Evolutionary conservation across 2,888 invertebrate species (phyloP).

Genomic region (Venusia cambrica): DNA sequence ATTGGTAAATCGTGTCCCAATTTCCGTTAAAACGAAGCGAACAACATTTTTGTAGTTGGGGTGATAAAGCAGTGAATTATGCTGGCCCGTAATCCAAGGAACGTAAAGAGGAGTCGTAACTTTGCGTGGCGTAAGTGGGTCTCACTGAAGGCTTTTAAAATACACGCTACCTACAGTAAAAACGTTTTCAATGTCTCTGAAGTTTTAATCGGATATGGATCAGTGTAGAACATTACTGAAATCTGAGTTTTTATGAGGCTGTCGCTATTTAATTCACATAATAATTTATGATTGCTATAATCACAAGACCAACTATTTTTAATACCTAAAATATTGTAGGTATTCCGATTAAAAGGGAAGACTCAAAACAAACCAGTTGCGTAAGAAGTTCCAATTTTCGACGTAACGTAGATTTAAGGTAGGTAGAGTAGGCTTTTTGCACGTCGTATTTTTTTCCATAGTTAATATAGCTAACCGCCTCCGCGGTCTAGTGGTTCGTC

Average conservation of each 20-base stretch:
- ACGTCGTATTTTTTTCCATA: too few species aligned
- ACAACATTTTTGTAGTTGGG: conserved; percentile 44
- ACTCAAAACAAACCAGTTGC: too few species aligned
- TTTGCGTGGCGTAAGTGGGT: conserved; percentile 28
- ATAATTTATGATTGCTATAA: too few species aligned
- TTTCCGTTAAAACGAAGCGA: conserved; percentile 12
- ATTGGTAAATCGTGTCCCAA: conserved; percentile 14
- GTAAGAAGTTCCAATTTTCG: too few species aligned
- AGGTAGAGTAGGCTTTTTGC: too few species aligned
- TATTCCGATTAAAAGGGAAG: too few species aligned
- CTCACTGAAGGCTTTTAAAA: conserved; percentile 26
- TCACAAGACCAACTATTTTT: too few species aligned
- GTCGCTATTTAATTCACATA: too few species aligned
- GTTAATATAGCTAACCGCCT: too few species aligned
- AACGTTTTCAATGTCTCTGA: conserved; percentile 14
- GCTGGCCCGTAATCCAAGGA: conserved; percentile 34
- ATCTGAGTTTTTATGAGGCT: neutral
- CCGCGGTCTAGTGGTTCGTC: too few species aligned
- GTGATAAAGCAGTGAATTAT: conserved; percentile 49
- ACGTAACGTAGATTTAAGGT: too few species aligned
- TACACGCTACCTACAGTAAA: conserved; percentile 1
- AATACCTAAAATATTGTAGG: too few species aligned
- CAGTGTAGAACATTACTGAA: conserved; percentile 8
- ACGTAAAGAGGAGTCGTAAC: conserved; percentile 32
- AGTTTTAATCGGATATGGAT: conserved; percentile 21